Percentiles rank a stretch among this genome's conserved stretches.
Evolutionary conservation across 2,113 vertebrate species (phyloP).

Genomic region (Sakesphorus luctuosus): DNA sequence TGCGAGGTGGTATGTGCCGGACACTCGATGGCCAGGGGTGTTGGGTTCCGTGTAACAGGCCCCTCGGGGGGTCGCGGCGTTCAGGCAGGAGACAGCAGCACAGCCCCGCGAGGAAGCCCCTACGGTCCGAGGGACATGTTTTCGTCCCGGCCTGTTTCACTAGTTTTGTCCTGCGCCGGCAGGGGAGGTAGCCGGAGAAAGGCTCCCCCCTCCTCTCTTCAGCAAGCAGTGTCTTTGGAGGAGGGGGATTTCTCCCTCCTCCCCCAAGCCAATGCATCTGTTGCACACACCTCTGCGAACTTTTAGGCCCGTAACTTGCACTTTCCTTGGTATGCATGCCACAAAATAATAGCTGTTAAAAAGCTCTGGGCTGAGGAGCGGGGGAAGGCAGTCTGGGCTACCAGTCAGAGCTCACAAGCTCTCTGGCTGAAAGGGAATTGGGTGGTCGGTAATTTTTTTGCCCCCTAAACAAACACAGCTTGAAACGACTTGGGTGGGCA

Average conservation of each 20-base stretch:
- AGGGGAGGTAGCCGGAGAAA: neutral
- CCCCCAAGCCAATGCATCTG: neutral
- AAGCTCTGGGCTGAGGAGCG: neutral
- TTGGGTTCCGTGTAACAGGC: neutral
- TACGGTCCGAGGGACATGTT: neutral
- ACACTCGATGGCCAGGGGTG: too few relatives aligned
- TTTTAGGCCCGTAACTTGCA: neutral
- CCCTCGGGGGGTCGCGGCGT: neutral
- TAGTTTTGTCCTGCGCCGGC: neutral
- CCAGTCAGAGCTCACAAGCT: neutral
- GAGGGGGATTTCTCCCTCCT: neutral
- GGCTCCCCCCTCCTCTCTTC: too few relatives aligned
- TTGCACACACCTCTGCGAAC: neutral
- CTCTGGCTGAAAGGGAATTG: neutral
- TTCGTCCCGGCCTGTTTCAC: neutral
- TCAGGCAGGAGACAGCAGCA: neutral
- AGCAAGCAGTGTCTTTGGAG: neutral
- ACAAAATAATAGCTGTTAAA: neutral
- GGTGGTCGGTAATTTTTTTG: neutral
- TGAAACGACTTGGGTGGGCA: conserved; percentile 75
- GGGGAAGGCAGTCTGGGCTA: neutral
- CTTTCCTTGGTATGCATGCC: neutral
- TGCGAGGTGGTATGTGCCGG: neutral
- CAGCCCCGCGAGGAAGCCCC: neutral
- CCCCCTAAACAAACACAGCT: conserved; percentile 63